These are phyloP conservation scores for Aphidius ervi DNA, from an alignment of 1,140 invertebrate genomes.

Conservation along the genomic window DNA sequence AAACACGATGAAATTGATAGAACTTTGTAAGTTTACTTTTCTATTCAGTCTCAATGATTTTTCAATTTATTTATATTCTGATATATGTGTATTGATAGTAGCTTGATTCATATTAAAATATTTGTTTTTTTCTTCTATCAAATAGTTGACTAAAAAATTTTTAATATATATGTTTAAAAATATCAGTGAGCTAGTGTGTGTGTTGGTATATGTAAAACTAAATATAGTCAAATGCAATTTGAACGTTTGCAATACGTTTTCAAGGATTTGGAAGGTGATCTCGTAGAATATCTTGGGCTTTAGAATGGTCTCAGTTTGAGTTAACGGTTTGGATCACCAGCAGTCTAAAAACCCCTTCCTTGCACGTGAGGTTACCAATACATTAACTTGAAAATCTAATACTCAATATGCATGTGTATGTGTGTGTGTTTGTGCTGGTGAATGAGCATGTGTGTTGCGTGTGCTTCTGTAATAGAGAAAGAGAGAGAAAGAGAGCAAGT, in stretches of 20 bases:
- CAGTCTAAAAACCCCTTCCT: constrained; percentile 26
- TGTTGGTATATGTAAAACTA: too few relatives aligned
- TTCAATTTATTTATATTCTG: too few relatives aligned
- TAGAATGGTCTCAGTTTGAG: constrained; percentile 22
- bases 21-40: too few relatives aligned
- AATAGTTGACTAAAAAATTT: not conserved
- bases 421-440: too few relatives aligned
- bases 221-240: constrained; percentile 21
- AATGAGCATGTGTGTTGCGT: constrained; percentile 7
- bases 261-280: constrained; percentile 30
- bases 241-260: constrained; percentile 26
- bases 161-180: too few relatives aligned
- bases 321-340: constrained; percentile 45
- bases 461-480: constrained; percentile 21
- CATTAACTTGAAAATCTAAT: constrained; percentile 31
- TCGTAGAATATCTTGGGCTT: constrained; percentile 25
- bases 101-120: too few relatives aligned
- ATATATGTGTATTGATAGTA: too few relatives aligned
- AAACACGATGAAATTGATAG: too few relatives aligned
- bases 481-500: constrained; percentile 21
- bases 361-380: constrained; percentile 47
- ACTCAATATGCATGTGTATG: too few relatives aligned
- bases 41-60: too few relatives aligned
- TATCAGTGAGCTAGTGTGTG: too few relatives aligned
- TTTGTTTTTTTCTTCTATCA: not conserved